phyloP scores from a whole-genome alignment of 2,797 vertebrate genomes.

The Kryptolebias ocellatus region DNA sequence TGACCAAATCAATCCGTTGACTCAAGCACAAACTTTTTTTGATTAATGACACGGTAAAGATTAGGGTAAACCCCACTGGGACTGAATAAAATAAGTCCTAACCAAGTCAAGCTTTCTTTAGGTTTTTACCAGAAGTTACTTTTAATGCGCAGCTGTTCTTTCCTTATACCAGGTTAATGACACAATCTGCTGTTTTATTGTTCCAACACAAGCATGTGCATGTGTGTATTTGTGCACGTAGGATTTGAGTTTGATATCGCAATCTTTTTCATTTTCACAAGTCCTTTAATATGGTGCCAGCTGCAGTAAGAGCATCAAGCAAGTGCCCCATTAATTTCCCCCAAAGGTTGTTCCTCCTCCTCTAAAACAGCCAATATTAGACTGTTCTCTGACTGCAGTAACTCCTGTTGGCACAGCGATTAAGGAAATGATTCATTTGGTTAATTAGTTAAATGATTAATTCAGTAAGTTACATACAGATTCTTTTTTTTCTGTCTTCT shows the following conservation, averaged over 20 bases:
- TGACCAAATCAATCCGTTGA: slow-evolving; percentile 19
- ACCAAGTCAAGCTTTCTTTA: slow-evolving; percentile 5
- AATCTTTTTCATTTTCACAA: slow-evolving; percentile 26
- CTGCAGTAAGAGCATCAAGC: slow-evolving; percentile 31
- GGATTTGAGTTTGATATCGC: slow-evolving; percentile 16
- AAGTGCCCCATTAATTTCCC: slow-evolving; percentile 34
- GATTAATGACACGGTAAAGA: neutral
- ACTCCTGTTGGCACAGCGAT: slow-evolving; percentile 30
- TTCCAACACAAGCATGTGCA: slow-evolving; percentile 1
- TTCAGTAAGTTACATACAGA: slow-evolving; percentile 16
- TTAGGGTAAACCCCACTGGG: slow-evolving; percentile 1
- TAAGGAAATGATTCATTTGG: slow-evolving; percentile 39
- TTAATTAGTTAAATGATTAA: slow-evolving; percentile 46
- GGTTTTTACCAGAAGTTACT: slow-evolving; percentile 1
- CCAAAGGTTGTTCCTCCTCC: slow-evolving; percentile 13
- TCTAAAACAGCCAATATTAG: slow-evolving; percentile 36
- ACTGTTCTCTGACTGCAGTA: slow-evolving; percentile 36
- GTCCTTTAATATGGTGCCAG: slow-evolving; percentile 36
- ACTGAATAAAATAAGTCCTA: neutral
- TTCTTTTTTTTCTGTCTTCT: slow-evolving; percentile 16
- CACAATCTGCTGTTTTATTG: slow-evolving; percentile 5
- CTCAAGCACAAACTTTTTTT: neutral
- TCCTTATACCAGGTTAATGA: slow-evolving; percentile 15
- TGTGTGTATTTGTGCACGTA: slow-evolving; percentile 4
- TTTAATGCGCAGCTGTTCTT: slow-evolving; percentile 16